Conservation (phyloP, 1,140 invertebrate species). For the Saxidomus purpurata region DNA sequence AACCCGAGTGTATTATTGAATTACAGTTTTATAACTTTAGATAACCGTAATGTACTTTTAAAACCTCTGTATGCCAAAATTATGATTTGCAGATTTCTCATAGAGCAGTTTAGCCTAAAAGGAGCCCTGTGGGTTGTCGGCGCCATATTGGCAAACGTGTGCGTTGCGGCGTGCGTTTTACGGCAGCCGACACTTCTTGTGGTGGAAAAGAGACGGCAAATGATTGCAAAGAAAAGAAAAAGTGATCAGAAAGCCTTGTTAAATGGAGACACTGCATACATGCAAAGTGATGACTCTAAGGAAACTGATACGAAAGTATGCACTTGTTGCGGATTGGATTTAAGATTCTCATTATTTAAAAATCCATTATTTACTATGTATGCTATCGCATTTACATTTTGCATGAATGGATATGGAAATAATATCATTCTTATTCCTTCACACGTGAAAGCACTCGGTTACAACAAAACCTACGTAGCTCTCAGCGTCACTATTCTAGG, state of each 20-base stretch:
- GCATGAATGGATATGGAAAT: constrained; percentile 61
- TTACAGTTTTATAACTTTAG: too few relatives aligned
- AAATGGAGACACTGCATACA: constrained; percentile 18
- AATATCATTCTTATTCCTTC: constrained; percentile 56
- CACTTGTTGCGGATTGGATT: constrained; percentile 31
- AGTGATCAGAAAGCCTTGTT: constrained; percentile 46
- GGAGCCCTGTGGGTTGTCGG: constrained; percentile 44
- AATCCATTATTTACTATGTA: constrained; percentile 64
- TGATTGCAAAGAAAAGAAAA: not conserved
- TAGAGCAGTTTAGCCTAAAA: constrained; percentile 39
- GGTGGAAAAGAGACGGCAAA: not conserved
- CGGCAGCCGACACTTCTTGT: constrained; percentile 44
- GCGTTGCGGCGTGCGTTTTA: constrained; percentile 57
- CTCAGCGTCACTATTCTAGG: constrained; percentile 41
- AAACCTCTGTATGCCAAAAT: too few relatives aligned
- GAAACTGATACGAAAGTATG: not conserved
- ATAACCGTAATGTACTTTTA: too few relatives aligned
- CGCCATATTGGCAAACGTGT: constrained; percentile 21
- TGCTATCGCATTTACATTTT: constrained; percentile 52
- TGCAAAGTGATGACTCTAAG: constrained; percentile 5
- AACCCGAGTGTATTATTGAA: too few relatives aligned
- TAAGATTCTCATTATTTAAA: constrained; percentile 58
- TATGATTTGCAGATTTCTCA: constrained; percentile 41
- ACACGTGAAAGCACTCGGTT: constrained; percentile 44
- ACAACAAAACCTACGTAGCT: constrained; percentile 25